A percentile compares a stretch with the other conserved stretches of the same genome.
These are phyloP conservation scores for Notarius quadriscutis DNA, from an alignment of 2,113 vertebrate species.

Conservation along the genomic window DNA sequence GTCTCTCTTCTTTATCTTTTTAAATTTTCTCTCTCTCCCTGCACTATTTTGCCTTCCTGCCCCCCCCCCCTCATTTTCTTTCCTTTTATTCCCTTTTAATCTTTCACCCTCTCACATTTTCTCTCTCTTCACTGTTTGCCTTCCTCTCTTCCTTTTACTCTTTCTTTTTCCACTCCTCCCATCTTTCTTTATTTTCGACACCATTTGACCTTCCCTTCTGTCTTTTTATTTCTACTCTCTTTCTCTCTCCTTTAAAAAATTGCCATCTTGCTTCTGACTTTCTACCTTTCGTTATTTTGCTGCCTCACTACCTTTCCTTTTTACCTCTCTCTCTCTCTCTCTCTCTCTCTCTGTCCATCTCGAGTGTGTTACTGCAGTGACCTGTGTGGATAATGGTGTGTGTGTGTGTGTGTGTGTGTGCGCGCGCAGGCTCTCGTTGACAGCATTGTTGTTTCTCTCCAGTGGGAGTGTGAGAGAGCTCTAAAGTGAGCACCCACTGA, in stretches of 20 bases:
- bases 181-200: neutral
- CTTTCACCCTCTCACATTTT: neutral
- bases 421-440: neutral
- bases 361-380: neutral
- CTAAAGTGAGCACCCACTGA: constrained; percentile 47
- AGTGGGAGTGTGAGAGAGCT: neutral
- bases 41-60: neutral
- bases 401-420: neutral
- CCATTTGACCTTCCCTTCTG: neutral
- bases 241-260: neutral
- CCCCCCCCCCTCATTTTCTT: too few relatives aligned
- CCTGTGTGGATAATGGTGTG: neutral
- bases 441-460: constrained; percentile 23
- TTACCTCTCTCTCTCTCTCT: neutral
- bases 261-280: neutral
- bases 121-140: neutral
- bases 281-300: neutral
- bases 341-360: neutral
- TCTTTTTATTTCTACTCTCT: neutral
- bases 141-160: constrained; percentile 3
- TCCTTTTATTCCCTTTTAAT: too few relatives aligned
- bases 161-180: neutral
- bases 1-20: too few relatives aligned
- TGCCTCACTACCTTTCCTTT: neutral
- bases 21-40: neutral